These are phyloP conservation scores for Carabus problematicus DNA, from an alignment of 2,888 invertebrate genomes.

Conservation along the genomic window DNA sequence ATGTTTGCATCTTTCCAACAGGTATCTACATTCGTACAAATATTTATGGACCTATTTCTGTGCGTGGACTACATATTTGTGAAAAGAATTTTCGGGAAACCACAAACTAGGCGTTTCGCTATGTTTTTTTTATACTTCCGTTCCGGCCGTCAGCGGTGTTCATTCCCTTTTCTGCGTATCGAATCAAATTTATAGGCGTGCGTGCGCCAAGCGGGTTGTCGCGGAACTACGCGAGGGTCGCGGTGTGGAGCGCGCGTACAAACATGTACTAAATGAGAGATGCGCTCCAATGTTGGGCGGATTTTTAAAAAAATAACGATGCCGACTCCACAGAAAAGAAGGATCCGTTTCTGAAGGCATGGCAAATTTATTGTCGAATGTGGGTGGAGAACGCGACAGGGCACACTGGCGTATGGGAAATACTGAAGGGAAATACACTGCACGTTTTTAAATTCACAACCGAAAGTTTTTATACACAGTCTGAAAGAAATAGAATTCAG, in stretches of 20 bases:
- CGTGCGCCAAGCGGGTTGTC: slow-evolving; percentile 5
- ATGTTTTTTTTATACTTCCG: no score
- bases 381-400: slow-evolving; percentile 20
- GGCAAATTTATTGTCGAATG: slow-evolving; percentile 39
- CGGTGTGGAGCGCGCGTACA: slow-evolving; percentile 4
- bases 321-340: slow-evolving; percentile 18
- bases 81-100: no score
- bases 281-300: slow-evolving; percentile 7
- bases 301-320: slow-evolving; percentile 14
- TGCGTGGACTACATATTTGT: no score
- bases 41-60: no score
- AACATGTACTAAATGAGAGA: slow-evolving; percentile 20
- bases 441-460: slow-evolving; percentile 39
- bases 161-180: slow-evolving; percentile 12
- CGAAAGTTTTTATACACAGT: slow-evolving; percentile 25
- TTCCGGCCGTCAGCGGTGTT: background rate
- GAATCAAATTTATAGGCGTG: slow-evolving; percentile 14
- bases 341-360: slow-evolving; percentile 39
- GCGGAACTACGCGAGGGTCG: background rate
- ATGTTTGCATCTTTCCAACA: no score
- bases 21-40: no score
- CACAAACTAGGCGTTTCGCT: no score
- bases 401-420: slow-evolving; percentile 23
- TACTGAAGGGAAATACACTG: slow-evolving; percentile 30
- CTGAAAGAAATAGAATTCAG: background rate